Evolutionary conservation across 2,797 vertebrate genomes (phyloP).

Genomic region (Argya squamiceps): DNA sequence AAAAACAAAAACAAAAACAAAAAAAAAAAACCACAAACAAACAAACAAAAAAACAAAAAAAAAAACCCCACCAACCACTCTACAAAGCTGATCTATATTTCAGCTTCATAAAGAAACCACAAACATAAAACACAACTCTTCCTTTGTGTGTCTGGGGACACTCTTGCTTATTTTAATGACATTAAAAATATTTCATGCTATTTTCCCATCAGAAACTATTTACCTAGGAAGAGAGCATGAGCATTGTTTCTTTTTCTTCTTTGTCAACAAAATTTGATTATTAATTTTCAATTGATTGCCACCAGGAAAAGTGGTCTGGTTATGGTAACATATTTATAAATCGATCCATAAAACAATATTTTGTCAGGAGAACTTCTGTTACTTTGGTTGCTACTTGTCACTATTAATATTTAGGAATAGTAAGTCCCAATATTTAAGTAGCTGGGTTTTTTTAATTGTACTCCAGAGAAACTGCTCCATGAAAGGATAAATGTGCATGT

Average conservation of each 20-base stretch:
- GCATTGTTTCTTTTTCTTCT: background rate
- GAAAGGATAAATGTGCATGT: background rate
- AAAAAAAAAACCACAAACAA: too few species aligned
- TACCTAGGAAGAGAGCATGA: background rate
- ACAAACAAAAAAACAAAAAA: background rate
- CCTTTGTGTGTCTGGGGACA: background rate
- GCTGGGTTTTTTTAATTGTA: background rate
- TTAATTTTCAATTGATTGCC: background rate
- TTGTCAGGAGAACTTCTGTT: background rate
- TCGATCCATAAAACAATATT: background rate
- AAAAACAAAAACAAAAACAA: background rate
- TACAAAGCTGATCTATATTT: background rate
- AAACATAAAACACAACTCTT: background rate
- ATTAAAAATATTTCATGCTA: background rate
- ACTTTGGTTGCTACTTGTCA: background rate
- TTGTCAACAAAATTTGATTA: background rate
- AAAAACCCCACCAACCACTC: accelerated
- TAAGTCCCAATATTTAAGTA: background rate
- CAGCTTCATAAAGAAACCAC: background rate
- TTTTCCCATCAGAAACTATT: background rate
- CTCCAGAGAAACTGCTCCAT: background rate
- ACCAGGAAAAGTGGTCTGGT: background rate
- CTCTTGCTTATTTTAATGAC: background rate
- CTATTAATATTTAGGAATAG: background rate
- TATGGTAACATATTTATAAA: background rate